These are phyloP conservation scores for Pampus argenteus DNA, from an alignment of 2,797 vertebrate genomes.

Conservation along the genomic window DNA sequence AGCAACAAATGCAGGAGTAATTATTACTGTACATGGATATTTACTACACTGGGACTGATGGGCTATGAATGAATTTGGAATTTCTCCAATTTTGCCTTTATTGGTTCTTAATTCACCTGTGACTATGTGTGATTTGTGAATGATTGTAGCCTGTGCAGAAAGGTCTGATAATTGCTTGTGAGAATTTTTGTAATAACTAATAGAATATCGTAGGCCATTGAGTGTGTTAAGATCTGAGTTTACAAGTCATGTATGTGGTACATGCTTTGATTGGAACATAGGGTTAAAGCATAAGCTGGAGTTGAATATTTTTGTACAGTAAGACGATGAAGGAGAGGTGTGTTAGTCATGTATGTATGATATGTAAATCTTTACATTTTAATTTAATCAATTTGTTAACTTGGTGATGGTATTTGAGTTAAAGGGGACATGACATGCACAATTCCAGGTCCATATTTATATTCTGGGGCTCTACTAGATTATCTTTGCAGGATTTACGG, in stretches of 20 bases:
- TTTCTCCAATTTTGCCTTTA: background rate
- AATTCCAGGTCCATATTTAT: too few relatives aligned
- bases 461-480: too few relatives aligned
- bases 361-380: too few relatives aligned
- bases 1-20: background rate
- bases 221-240: background rate
- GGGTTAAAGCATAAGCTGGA: background rate
- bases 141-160: background rate
- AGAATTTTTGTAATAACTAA: background rate
- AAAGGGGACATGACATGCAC: too few relatives aligned
- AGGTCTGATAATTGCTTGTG: background rate
- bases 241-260: background rate
- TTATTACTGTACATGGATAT: background rate
- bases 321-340: background rate
- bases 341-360: too few relatives aligned
- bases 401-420: too few relatives aligned
- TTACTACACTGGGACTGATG: too few relatives aligned
- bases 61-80: too few relatives aligned
- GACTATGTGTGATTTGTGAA: conserved; percentile 4
- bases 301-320: background rate
- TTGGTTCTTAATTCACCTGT: background rate
- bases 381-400: too few relatives aligned
- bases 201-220: too few relatives aligned
- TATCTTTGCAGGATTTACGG: too few relatives aligned
- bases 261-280: background rate